Percentiles rank a stretch among this genome's conserved stretches.
phyloP scores from a whole-genome alignment of 2,888 invertebrate species.

The Melolontha melolontha region DNA sequence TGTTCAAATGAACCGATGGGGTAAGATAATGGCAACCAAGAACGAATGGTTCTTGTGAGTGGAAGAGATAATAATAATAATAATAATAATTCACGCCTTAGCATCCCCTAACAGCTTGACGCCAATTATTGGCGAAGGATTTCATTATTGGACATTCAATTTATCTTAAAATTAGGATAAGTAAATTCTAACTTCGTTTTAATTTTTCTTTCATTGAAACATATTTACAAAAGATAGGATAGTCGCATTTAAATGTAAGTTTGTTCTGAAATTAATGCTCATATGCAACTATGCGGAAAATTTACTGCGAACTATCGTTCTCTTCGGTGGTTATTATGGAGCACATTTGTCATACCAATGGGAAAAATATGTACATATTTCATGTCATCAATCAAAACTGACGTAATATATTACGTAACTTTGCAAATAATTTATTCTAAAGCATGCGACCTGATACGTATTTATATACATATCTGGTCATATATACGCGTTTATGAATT shows the following conservation, averaged over 20 bases:
- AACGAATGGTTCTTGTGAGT: no score
- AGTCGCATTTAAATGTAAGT: slow-evolving; percentile 13
- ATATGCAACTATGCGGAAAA: background rate
- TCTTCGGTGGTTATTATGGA: slow-evolving; percentile 10
- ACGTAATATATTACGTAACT: slow-evolving; percentile 17
- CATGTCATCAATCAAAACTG: slow-evolving; percentile 22
- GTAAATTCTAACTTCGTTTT: no score
- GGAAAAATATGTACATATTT: slow-evolving; percentile 11
- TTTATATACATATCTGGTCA: slow-evolving; percentile 3
- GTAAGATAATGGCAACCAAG: no score
- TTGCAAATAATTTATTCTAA: slow-evolving; percentile 12
- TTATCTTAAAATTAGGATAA: no score
- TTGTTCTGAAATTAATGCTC: background rate
- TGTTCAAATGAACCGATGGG: no score
- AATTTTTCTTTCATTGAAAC: no score
- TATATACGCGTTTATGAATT: background rate
- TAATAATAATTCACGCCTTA: no score
- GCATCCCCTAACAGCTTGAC: no score
- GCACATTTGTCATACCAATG: slow-evolving; percentile 11
- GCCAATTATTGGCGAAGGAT: no score
- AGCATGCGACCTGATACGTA: background rate
- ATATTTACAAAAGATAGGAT: no score
- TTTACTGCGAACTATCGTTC: slow-evolving; percentile 2
- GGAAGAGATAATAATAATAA: no score
- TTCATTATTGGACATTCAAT: no score